Base-by-base conservation (phyloP, 2,888 invertebrate species). In the Aspidiotus destructor region DNA sequence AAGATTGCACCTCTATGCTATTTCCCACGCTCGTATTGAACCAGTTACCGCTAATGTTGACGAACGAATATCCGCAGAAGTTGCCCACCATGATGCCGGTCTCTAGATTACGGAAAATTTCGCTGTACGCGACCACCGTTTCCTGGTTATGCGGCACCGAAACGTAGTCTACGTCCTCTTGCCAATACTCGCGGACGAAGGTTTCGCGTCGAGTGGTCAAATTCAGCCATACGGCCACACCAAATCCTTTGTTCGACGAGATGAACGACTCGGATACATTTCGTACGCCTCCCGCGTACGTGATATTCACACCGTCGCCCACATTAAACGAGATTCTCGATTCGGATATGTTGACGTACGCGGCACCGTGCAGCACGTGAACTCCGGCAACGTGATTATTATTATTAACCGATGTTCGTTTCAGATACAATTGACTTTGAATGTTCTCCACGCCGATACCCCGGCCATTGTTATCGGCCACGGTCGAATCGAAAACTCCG, bases 221-320 rank as follows among this genome's bases (percentile, higher is more conserved):
- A 76, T 96, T 96, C 69, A 93, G 79, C 91, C 95, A 95, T 9
- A 94, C 83, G 0, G 94, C 88, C 28, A 94, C 77, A 2, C 96
- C 96, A 74, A 90, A 88, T 9, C 95, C 92, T 72, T 84, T 83
- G 78, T 99, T 99, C 0, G 90, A 88, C 63, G 87, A 88, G 40
- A 99, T 80, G 41, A 85, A 86, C 58, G 92, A 89, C 73, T 86
- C 82, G 11, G 97, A 96, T 70, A 99, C 83, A 75, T 98, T 95
- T 71, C 93, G 83, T 74, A 88, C 89, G 0, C 99, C 99, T 0
- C 99, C 74, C 44, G 74, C 72, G 71, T 71, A 92, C 0, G 96
- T 95, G 11, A 99, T 87, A 77, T 99, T 99, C 10, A 99, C 83
- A 0, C 98, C 99, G 75, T 94, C 94, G 1, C 94, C 95, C 75